Conservation (phyloP, 2,888 invertebrate species). For the Tribolium freemani region DNA sequence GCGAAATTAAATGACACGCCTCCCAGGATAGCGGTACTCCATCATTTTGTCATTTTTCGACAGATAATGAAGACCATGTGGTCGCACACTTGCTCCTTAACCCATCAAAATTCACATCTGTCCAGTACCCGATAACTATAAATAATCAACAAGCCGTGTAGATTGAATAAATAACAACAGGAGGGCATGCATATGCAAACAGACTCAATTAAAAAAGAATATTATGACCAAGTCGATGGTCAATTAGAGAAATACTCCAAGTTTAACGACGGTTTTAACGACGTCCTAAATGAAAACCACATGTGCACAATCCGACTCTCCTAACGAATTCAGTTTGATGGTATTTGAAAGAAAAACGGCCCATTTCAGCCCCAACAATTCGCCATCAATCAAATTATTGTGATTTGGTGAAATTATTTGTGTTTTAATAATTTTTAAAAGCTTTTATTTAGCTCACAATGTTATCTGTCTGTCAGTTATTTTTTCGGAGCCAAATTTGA, state of each 20-base stretch:
- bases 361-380: neutral
- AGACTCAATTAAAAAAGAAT: slow-evolving; percentile 43
- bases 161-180: slow-evolving; percentile 53
- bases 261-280: slow-evolving; percentile 49
- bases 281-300: slow-evolving; percentile 43
- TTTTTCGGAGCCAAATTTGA: too few relatives aligned
- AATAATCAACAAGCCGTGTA: slow-evolving; percentile 54
- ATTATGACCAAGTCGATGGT: slow-evolving; percentile 51
- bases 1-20: neutral
- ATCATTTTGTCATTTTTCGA: slow-evolving; percentile 27
- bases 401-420: neutral
- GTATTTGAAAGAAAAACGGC: slow-evolving; percentile 19
- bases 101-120: slow-evolving; percentile 26
- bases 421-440: too few relatives aligned
- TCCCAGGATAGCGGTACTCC: neutral
- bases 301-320: slow-evolving; percentile 22
- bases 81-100: slow-evolving; percentile 4
- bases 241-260: slow-evolving; percentile 55
- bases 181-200: slow-evolving; percentile 17
- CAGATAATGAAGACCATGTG: slow-evolving; percentile 32
- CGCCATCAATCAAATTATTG: neutral
- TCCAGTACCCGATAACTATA: slow-evolving; percentile 49
- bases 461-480: too few relatives aligned
- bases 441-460: too few relatives aligned
- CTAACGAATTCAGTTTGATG: slow-evolving; percentile 18